Evolutionary conservation across 2,797 vertebrate genomes (phyloP), one percentile per base, ranked within the genome.

Genomic region (Sciurus carolinensis): DNA sequence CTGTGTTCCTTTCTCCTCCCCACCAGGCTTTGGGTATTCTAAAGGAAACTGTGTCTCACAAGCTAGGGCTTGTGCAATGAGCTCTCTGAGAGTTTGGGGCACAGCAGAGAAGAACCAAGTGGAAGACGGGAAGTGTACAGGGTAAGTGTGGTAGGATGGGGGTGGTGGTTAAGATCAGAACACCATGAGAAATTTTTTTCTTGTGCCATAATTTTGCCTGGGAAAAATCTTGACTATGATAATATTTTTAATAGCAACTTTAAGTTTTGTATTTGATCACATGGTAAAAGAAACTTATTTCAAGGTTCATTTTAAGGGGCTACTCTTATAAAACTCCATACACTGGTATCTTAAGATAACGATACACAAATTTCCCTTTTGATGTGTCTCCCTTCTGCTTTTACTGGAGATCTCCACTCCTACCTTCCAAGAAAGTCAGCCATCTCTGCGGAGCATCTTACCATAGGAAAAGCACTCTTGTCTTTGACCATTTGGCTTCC

Each of bases 231-330:
- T 95, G 30, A 69, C 33, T 72, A 33, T 54, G 47, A n/a, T 14
- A 72, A 39, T 73, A 90, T 69, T 82, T 89, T 91, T 69, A n/a
- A 62, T 8, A 72, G 59, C 22, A 87, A 13, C 11, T 85, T 76
- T 73, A 87, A 92, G 47, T 22, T 93, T 94, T 33, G 24, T 66
- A 44, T 75, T 95, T 91, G 59, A 47, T 79, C 30, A 59, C 64
- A 71, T 62, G 26, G 6, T 47, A 6, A 83, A 26, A 12, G 1
- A 81, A 81, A 87, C 72, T 83, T 33, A 83, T 42, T 86, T 59
- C 4, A 77, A 77, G 33, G 85, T 91, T 91, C 2, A 76, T 50
- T 82, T 96, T 54, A 59, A 88, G 28, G 54, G 42, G 11, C 42
- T 94, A 44, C 2, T 93, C 24, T 39, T 47, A 73, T 33, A 69